Evolutionary conservation across 2,888 invertebrate species (phyloP).

Genomic region (Macaria liturata): DNA sequence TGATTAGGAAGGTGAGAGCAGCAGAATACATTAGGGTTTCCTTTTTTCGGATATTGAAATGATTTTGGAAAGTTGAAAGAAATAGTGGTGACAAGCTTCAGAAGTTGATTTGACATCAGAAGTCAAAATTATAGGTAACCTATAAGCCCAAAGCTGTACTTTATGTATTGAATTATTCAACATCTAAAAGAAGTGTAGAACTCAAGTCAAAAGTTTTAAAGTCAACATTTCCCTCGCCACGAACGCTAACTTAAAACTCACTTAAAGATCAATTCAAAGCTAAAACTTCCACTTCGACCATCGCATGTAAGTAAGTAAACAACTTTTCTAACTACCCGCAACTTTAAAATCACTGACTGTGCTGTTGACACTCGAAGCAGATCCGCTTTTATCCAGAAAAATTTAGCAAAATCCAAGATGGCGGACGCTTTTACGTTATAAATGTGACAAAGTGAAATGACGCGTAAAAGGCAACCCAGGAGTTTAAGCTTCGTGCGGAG

Average conservation of each 20-base stretch:
- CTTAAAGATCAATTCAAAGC: conserved; percentile 13
- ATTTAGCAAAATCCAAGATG: conserved; percentile 16
- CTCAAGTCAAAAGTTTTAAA: neutral
- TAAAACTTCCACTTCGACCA: conserved; percentile 5
- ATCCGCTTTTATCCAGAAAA: conserved; percentile 1
- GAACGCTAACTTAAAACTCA: conserved; percentile 1
- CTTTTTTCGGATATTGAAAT: too few species aligned
- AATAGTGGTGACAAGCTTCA: too few species aligned
- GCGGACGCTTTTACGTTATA: conserved; percentile 9
- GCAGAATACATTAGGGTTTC: too few species aligned
- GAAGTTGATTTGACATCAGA: too few species aligned
- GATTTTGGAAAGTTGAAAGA: too few species aligned
- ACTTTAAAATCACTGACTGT: conserved; percentile 6
- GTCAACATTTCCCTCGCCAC: conserved; percentile 1
- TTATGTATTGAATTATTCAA: too few species aligned
- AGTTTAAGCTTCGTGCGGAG: conserved; percentile 1
- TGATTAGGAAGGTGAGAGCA: too few species aligned
- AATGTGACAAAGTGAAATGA: conserved; percentile 16
- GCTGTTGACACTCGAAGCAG: conserved; percentile 1
- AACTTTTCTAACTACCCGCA: conserved; percentile 3
- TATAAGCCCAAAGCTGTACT: too few species aligned
- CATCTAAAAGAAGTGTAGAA: neutral
- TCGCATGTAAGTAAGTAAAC: conserved; percentile 1
- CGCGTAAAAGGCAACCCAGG: conserved; percentile 7
- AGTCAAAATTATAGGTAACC: too few species aligned